Percentiles rank a stretch among this genome's conserved stretches.
phyloP scores from a whole-genome alignment of 2,888 invertebrate species.

The Drosophila gaucha region DNA sequence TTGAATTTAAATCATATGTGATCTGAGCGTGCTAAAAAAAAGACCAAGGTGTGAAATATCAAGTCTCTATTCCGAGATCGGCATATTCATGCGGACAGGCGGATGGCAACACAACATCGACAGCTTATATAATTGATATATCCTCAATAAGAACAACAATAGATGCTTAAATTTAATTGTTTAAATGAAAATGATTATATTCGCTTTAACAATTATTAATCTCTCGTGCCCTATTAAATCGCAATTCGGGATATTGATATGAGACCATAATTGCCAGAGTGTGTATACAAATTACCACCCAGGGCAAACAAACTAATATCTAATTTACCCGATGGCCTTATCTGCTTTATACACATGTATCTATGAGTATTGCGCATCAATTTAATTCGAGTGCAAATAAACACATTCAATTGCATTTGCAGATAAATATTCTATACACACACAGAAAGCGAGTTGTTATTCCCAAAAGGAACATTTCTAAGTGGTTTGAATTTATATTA shows the following conservation, averaged over 20 bases:
- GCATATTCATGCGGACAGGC: too few relatives aligned
- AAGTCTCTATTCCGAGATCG: too few relatives aligned
- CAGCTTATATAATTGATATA: too few relatives aligned
- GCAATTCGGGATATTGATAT: background rate
- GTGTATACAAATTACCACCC: background rate
- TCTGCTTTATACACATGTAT: background rate
- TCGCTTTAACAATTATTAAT: background rate
- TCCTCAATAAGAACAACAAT: background rate
- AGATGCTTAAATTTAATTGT: too few relatives aligned
- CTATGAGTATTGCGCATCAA: background rate
- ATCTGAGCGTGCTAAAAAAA: too few relatives aligned
- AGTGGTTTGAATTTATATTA: conserved; percentile 4
- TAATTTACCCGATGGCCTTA: background rate
- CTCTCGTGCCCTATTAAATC: background rate
- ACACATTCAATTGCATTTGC: conserved; percentile 43
- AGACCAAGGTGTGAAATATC: too few relatives aligned
- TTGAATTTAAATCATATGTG: too few relatives aligned
- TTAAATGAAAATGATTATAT: too few relatives aligned
- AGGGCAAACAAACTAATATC: background rate
- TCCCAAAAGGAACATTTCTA: conserved; percentile 45
- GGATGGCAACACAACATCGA: too few relatives aligned
- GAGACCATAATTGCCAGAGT: background rate
- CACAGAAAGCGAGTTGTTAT: too few relatives aligned
- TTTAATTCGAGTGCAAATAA: conserved; percentile 18
- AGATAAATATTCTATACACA: conserved; percentile 4